Conservation (phyloP, 2,888 invertebrate genomes). For the Phorcus lineatus region DNA sequence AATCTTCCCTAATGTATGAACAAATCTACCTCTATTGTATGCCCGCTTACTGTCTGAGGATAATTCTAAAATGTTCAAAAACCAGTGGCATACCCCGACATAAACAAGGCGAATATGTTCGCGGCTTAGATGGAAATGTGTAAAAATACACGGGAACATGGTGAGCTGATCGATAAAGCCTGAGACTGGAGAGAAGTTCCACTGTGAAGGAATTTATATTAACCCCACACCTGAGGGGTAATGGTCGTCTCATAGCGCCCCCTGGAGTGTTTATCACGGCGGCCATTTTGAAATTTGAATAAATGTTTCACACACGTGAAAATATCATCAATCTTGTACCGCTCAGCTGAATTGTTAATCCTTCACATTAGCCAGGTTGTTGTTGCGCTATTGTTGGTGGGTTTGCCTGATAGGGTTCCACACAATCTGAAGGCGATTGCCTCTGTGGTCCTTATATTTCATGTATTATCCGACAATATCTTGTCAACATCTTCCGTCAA, state of each 20-base stretch:
- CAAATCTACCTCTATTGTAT: constrained; percentile 10
- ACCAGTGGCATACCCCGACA: neutral
- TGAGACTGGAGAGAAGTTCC: neutral
- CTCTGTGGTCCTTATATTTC: too few species aligned
- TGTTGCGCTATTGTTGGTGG: too few species aligned
- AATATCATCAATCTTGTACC: constrained; percentile 14
- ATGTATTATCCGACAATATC: too few species aligned
- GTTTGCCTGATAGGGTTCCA: too few species aligned
- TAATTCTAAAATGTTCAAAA: neutral
- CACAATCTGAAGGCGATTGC: too few species aligned
- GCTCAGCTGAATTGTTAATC: neutral
- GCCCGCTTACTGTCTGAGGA: neutral
- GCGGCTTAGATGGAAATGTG: neutral
- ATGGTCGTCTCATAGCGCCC: constrained; percentile 17
- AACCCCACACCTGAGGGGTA: constrained; percentile 16
- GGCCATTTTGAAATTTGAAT: constrained; percentile 27
- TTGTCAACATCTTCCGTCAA: too few species aligned
- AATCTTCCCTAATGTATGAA: constrained; percentile 10
- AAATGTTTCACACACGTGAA: constrained; percentile 13
- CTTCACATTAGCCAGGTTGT: neutral
- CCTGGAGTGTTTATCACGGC: constrained; percentile 10
- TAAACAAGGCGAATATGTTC: constrained; percentile 17
- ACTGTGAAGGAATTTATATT: constrained; percentile 25
- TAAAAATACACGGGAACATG: neutral
- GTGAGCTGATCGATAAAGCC: neutral